These are phyloP conservation scores for Corvus hawaiiensis DNA, from an alignment of 2,113 vertebrate species.

Conservation along the genomic window DNA sequence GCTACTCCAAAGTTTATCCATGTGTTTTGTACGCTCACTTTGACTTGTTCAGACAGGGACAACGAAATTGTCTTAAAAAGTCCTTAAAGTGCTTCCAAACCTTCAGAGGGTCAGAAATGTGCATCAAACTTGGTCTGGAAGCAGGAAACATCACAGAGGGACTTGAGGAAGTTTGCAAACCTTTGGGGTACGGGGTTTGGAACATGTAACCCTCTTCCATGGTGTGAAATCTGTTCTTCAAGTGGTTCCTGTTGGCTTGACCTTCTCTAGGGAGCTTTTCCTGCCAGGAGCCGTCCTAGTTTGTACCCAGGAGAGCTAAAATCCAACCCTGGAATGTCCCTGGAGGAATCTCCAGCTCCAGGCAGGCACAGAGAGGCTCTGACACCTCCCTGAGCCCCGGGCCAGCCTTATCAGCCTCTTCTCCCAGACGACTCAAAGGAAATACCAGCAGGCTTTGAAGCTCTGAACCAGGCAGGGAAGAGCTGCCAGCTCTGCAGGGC, in stretches of 20 bases:
- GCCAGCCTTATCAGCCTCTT: background rate
- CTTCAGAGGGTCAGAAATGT: background rate
- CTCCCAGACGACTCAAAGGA: conserved; percentile 19
- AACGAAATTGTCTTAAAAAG: background rate
- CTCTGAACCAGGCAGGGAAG: background rate
- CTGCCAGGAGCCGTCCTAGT: background rate
- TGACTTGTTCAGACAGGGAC: background rate
- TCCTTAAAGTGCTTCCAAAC: background rate
- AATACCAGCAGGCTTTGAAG: conserved; percentile 2
- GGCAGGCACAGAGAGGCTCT: background rate
- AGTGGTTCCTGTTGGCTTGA: background rate
- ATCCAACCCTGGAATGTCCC: background rate
- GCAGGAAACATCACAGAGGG: background rate
- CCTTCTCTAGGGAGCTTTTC: background rate
- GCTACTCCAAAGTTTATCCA: background rate
- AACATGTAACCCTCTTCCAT: background rate
- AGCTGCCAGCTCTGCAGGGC: background rate
- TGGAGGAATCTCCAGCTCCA: background rate
- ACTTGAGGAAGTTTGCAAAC: background rate
- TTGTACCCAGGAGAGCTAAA: background rate
- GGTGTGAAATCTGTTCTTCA: background rate
- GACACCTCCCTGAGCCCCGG: background rate
- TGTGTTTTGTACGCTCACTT: rapidly evolving
- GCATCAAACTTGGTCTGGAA: background rate
- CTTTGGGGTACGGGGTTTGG: background rate